Evolutionary conservation across 2,113 vertebrate species (phyloP).

Genomic region (Stercorarius parasiticus): DNA sequence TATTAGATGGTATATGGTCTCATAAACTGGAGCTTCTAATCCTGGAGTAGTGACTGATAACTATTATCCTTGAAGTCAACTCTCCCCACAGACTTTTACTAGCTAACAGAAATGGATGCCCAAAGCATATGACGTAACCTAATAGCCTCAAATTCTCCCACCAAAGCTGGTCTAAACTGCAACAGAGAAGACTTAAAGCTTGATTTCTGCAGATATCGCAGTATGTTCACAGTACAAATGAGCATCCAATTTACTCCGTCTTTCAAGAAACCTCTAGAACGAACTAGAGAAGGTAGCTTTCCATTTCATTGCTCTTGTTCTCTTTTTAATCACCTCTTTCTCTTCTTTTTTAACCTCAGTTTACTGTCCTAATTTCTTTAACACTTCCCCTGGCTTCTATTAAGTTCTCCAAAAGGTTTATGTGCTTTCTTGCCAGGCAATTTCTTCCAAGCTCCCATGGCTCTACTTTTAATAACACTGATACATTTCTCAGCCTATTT

Average conservation of each 20-base stretch:
- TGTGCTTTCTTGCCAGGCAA: constrained; percentile 6
- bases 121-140: neutral
- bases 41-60: neutral
- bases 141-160: neutral
- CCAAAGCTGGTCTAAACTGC: neutral
- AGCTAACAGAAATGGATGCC: neutral
- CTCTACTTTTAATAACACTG: constrained; percentile 19
- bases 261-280: neutral
- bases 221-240: neutral
- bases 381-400: constrained; percentile 32
- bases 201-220: neutral
- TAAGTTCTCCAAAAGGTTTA: constrained; percentile 10
- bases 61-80: neutral
- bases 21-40: neutral
- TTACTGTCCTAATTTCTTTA: constrained; percentile 59
- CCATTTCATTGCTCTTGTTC: neutral
- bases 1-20: neutral
- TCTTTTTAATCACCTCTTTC: neutral
- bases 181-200: neutral
- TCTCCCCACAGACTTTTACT: neutral
- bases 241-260: neutral
- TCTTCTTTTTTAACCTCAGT: neutral
- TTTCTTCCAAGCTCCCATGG: neutral
- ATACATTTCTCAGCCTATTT: constrained; percentile 9
- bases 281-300: neutral